Percentiles rank a stretch among this genome's conserved stretches.
Conservation (phyloP, 2,113 vertebrate species). For the Willisornis vidua region DNA sequence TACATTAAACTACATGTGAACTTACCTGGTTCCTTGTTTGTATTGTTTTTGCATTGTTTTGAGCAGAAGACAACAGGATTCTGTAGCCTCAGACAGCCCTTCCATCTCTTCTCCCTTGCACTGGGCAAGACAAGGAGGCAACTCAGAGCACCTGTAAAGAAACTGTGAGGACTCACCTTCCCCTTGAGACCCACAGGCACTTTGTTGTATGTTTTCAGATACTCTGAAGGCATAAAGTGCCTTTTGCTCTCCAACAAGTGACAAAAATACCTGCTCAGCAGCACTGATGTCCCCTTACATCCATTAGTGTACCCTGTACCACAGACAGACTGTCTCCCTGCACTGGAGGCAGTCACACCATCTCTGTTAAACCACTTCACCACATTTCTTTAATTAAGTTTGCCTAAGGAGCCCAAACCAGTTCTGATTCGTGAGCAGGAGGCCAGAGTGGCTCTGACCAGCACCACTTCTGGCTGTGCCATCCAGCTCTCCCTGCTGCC, state of each 20-base stretch:
- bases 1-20: conserved; percentile 19
- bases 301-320: background rate
- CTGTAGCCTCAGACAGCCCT: background rate
- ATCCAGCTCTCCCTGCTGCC: background rate
- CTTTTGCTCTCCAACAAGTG: background rate
- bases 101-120: background rate
- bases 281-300: background rate
- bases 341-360: background rate
- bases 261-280: background rate
- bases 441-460: accelerated
- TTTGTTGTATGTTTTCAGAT: background rate
- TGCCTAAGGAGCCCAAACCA: background rate
- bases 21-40: background rate
- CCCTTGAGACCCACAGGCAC: background rate
- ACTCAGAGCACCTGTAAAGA: background rate
- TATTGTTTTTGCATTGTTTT: background rate
- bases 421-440: background rate
- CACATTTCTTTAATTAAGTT: background rate
- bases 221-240: background rate
- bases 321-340: background rate
- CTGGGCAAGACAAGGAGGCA: background rate
- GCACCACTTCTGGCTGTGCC: background rate
- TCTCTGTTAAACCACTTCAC: background rate
- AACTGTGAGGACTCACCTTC: background rate
- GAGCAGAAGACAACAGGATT: background rate